Base-by-base conservation (phyloP, 2,888 invertebrate species). In the Gortyna flavago region DNA sequence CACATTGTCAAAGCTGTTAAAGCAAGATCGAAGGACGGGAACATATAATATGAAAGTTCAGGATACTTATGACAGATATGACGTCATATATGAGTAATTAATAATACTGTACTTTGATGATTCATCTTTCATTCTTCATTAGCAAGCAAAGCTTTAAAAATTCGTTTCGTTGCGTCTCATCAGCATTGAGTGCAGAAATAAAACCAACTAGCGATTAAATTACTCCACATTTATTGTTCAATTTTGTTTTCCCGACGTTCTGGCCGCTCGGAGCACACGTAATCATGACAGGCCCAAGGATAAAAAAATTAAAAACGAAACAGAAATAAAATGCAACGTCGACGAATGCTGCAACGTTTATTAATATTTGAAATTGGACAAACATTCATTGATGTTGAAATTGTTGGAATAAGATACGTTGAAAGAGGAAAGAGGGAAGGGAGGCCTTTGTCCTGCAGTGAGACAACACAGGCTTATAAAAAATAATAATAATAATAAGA, bases 181-280 rank as follows among this genome's bases (percentile, higher is more conserved):
- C 84, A 82, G 59, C 65, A 62, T 73, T 69, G 79, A 83, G 83
- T 57, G 72, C 72, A 73, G 66, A 70, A 79, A 85, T 83, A 80
- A 86, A 86, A 78, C 73, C 66, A 77, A 86, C 72, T 83, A 71
- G 73, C 73, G 57, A 80, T 86, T 65, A 72, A 78, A 85, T 84
- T 85, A 70, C 75, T 75, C 44, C 29, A 70, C 70, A 72, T 86
- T 76, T 83, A 85, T 83, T 74, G 86, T 86, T 76, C 76, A 83
- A 86, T 75, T 84, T 78, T 66, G 73, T 82, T 77, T 85, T 66
- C 7, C 70, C 66, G 35, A 65, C 64, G 21, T 61, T 38, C 32
- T 35, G 38, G 51, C 64, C 38, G 21, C 57, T 80, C 72, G 9
- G 25, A 72, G 66, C 69, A 66, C 70, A 75, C 57, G 74, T 79